Evolutionary conservation across 1,140 invertebrate genomes (phyloP), one percentile per base, ranked within the genome.

Genomic region (Parapsyche elsis): DNA sequence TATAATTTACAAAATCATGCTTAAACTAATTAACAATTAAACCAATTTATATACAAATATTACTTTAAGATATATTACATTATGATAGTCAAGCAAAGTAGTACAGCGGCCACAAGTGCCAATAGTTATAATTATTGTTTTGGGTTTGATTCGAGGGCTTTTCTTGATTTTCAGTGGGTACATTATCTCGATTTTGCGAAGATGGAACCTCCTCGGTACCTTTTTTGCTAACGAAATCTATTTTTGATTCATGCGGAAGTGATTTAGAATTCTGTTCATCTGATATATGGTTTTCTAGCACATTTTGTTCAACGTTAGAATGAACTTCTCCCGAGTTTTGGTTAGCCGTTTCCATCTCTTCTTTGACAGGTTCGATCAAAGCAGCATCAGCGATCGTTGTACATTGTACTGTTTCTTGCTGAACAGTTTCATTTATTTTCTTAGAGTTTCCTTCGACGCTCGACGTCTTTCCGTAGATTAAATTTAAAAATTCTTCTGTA

Each of bases 11-110:
- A 38, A 38, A 38, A 7, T 38, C 30, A 38, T 38, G 7, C 30
- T 38, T 38, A n/a, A n/a, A n/a, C n/a, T n/a, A n/a, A n/a, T 38
- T 38, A 4, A 38, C 30, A 38, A 38, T 38, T 4, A 38, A 7
- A 38, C 30, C 1, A 38, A 38, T 38, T 7, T 38, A 38, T 38
- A 38, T 38, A 38, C 30, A 38, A 38, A 38, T 4, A 4, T 38
- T 38, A 38, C n/a, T n/a, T n/a, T 38, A 38, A 7, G 30, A 38
- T 53, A 16, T 53, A 16, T 53, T 53, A 53, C 49, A 53, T 53
- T n/a, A n/a, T n/a, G n/a, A n/a, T n/a, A 67, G 24, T 83, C 80
- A 83, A 45, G 82, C 80, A 53, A 83, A 83, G 57, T 83, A 83
- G 57, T 83, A 83, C 67, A 83, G 26, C 7, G 82, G 82, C 82